phyloP scores from a whole-genome alignment of 1,140 invertebrate species.

The Marisa cornuarietis region DNA sequence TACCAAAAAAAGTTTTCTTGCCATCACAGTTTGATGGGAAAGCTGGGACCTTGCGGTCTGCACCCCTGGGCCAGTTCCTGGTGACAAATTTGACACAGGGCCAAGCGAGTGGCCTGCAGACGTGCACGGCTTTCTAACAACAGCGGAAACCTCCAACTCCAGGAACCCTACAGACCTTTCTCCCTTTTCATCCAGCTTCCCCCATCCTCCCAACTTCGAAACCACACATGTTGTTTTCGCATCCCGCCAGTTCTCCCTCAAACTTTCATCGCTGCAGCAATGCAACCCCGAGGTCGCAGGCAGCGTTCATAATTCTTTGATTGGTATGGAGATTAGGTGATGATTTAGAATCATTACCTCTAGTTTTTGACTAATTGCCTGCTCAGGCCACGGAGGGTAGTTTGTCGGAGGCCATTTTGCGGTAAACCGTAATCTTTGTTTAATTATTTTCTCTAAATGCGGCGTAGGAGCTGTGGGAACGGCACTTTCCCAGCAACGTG shows the following conservation, averaged over 20 bases:
- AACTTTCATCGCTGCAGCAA: not conserved
- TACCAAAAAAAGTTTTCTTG: too few relatives aligned
- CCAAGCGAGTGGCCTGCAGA: not conserved
- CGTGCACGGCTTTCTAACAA: constrained; percentile 17
- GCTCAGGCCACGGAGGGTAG: constrained; percentile 1
- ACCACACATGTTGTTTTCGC: constrained; percentile 15
- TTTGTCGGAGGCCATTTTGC: constrained; percentile 6
- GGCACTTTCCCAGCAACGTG: too few relatives aligned
- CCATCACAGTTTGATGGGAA: too few relatives aligned
- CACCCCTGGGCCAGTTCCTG: not conserved
- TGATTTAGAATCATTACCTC: constrained; percentile 20
- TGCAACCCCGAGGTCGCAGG: not conserved
- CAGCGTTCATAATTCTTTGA: constrained; percentile 16
- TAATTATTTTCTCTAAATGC: constrained; percentile 17
- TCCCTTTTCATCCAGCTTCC: not conserved
- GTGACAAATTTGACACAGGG: constrained; percentile 11
- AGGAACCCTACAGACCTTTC: not conserved
- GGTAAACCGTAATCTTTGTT: constrained; percentile 16
- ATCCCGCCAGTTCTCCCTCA: not conserved
- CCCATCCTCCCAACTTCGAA: not conserved
- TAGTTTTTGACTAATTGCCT: constrained; percentile 13
- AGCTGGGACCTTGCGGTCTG: too few relatives aligned
- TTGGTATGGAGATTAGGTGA: constrained; percentile 15
- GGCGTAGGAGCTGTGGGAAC: not conserved
- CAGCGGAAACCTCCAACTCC: not conserved